Percentiles rank a stretch among this genome's conserved stretches.
Conservation (phyloP, 2,888 invertebrate species). For the Ischnura elegans region DNA sequence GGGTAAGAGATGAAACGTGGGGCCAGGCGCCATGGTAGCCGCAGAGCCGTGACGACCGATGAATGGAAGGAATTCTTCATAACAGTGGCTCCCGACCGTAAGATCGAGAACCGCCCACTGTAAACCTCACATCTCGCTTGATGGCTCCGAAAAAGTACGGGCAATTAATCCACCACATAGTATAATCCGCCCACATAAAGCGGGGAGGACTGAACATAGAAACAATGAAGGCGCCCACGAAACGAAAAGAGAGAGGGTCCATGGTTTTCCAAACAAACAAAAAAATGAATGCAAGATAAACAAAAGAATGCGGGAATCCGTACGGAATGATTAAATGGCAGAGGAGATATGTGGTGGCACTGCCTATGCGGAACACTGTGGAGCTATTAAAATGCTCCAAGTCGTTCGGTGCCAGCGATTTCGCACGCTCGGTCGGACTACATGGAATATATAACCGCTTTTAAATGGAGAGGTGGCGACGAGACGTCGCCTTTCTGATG, state of each 20-base stretch:
- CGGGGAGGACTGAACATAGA: neutral
- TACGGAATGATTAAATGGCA: neutral
- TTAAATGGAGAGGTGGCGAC: neutral
- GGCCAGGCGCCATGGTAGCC: neutral
- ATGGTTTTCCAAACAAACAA: too few relatives aligned
- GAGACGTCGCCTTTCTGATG: neutral
- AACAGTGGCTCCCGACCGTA: neutral
- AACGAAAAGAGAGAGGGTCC: neutral
- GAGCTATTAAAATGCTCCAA: constrained; percentile 16
- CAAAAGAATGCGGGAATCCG: neutral
- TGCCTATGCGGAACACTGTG: neutral
- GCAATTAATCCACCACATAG: neutral
- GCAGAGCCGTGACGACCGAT: too few relatives aligned
- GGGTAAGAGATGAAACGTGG: too few relatives aligned
- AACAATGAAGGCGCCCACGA: neutral
- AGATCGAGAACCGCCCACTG: neutral
- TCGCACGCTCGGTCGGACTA: constrained; percentile 54
- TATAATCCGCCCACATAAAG: neutral
- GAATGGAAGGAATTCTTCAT: neutral
- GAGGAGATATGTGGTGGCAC: neutral
- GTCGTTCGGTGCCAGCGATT: constrained; percentile 47
- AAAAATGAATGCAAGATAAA: neutral
- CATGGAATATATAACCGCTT: constrained; percentile 41
- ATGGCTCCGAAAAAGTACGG: neutral
- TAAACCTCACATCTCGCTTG: neutral